A percentile compares a stretch with the other conserved stretches of the same genome.
Evolutionary conservation across 2,888 invertebrate genomes (phyloP).

Genomic region (Lamellibrachia columna): DNA sequence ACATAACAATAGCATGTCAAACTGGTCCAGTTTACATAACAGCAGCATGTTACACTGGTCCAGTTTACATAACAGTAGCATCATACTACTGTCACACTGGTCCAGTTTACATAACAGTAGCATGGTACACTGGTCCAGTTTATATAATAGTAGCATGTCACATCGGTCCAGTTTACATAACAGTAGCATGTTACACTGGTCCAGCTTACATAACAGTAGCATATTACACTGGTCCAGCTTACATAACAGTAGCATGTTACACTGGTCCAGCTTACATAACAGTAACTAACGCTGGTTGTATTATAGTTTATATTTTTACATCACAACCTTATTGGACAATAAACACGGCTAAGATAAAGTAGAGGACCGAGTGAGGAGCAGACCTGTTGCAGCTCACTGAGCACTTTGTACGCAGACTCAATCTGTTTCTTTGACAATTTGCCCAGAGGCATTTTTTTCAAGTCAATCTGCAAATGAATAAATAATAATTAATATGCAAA

Average conservation of each 20-base stretch:
- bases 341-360: background rate
- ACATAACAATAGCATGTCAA: background rate
- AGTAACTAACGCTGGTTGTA: too few relatives aligned
- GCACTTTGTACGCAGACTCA: constrained; percentile 82
- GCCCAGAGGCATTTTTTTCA: constrained; percentile 97
- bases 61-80: background rate
- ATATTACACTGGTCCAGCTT: too few relatives aligned
- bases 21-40: background rate
- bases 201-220: too few relatives aligned
- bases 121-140: too few relatives aligned
- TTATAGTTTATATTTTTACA: too few relatives aligned
- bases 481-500: background rate
- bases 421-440: constrained; percentile 88
- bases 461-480: constrained; percentile 74
- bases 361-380: background rate
- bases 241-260: too few relatives aligned
- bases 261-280: too few relatives aligned
- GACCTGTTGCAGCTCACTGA: constrained; percentile 69
- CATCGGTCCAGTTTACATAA: too few relatives aligned
- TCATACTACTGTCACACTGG: background rate
- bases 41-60: too few relatives aligned
- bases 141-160: too few relatives aligned
- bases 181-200: background rate
- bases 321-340: too few relatives aligned
- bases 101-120: too few relatives aligned